Conservation (phyloP, 2,797 vertebrate genomes). For the Tauraco hartlaubi region DNA sequence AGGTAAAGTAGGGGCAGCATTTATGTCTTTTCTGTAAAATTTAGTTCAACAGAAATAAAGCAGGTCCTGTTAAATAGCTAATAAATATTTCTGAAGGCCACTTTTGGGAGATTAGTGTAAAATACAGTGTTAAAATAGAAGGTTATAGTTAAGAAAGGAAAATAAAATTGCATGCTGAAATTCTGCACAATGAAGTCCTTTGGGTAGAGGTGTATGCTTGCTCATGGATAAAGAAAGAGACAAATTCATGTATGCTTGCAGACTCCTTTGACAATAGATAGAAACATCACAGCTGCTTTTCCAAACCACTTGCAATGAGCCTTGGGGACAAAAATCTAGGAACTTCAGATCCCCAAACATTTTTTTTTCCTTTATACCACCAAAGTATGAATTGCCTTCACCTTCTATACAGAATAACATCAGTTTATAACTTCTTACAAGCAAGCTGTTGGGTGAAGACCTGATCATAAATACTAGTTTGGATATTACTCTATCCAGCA, state of each 20-base stretch:
- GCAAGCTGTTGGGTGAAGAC: not conserved
- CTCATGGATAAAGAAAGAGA: not conserved
- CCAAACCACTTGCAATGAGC: not conserved
- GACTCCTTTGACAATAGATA: not conserved
- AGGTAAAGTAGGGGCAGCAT: not conserved
- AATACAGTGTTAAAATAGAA: not conserved
- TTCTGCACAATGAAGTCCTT: not conserved
- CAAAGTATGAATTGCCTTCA: not conserved
- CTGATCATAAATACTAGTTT: not conserved
- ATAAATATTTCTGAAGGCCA: not conserved
- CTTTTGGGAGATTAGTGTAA: not conserved
- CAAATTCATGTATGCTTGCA: not conserved
- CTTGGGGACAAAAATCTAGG: not conserved
- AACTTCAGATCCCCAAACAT: not conserved
- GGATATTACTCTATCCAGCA: conserved; percentile 30
- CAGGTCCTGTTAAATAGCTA: not conserved
- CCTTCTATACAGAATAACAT: not conserved
- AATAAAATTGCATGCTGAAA: not conserved
- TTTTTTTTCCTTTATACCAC: not conserved
- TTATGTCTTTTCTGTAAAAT: not conserved
- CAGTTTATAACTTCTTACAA: not conserved
- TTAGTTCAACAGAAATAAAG: not conserved
- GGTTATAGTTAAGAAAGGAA: not conserved
- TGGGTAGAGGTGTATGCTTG: not conserved
- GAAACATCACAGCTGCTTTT: not conserved